Conservation (phyloP, 2,113 vertebrate genomes). For the Protobothrops mucrosquamatus region DNA sequence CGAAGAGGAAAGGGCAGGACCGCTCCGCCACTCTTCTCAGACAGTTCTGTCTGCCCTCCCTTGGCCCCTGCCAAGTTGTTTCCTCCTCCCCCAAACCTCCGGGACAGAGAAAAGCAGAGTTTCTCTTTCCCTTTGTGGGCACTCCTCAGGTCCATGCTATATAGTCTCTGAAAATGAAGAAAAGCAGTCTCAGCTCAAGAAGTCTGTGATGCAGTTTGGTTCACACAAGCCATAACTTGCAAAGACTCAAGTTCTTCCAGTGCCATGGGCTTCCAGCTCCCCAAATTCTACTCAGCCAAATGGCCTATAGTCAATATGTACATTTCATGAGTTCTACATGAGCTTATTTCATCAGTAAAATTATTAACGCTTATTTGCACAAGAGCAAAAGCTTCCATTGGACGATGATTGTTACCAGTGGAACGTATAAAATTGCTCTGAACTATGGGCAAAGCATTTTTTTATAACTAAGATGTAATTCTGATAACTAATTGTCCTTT, state of each 20-base stretch:
- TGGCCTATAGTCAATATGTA: background rate
- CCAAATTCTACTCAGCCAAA: background rate
- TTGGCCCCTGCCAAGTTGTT: constrained; percentile 72
- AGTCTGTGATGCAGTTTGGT: background rate
- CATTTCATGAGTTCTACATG: background rate
- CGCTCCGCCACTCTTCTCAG: constrained; percentile 69
- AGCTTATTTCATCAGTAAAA: background rate
- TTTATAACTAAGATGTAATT: background rate
- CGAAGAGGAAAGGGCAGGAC: constrained; percentile 78
- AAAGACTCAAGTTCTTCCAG: background rate
- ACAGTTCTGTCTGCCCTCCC: constrained; percentile 68
- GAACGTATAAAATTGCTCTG: background rate
- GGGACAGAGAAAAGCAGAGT: constrained; percentile 76
- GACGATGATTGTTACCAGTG: background rate
- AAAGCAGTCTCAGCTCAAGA: constrained; percentile 24
- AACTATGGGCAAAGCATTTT: background rate
- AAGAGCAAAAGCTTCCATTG: background rate
- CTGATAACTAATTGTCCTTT: background rate
- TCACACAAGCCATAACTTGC: background rate
- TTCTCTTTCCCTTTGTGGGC: constrained; percentile 85
- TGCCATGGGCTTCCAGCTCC: background rate
- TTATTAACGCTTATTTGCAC: background rate
- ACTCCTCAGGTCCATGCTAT: constrained; percentile 94
- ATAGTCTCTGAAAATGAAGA: constrained; percentile 80
- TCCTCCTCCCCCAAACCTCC: constrained; percentile 72